A percentile compares a stretch with the other conserved stretches of the same genome.
phyloP scores from a whole-genome alignment of 2,113 vertebrate species.

The Vidua macroura region DNA sequence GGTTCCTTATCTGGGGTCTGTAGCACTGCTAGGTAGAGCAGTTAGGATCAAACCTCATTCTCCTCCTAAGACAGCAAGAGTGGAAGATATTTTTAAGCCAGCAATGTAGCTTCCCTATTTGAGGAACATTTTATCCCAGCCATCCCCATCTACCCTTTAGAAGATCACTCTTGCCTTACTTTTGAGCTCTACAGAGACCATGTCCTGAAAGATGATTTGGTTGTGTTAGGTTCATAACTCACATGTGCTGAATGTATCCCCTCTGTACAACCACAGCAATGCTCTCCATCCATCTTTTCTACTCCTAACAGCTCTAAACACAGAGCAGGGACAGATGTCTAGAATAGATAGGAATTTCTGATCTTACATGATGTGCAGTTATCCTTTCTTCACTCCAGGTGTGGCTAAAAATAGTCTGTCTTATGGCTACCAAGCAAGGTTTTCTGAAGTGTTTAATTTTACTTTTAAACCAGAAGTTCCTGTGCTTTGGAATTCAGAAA shows the following conservation, averaged over 20 bases:
- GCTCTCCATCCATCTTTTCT: not conserved
- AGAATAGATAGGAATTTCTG: not conserved
- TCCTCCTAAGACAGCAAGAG: not conserved
- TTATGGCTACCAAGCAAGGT: not conserved
- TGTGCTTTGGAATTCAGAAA: not conserved
- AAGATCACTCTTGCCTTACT: not conserved
- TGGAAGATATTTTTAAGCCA: not conserved
- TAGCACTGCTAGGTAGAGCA: not conserved
- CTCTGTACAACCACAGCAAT: fast-evolving
- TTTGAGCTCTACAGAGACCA: not conserved
- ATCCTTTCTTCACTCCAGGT: not conserved
- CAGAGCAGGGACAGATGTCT: not conserved
- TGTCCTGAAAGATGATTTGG: not conserved
- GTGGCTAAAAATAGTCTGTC: not conserved
- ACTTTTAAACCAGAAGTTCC: not conserved
- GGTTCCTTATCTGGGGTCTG: not conserved
- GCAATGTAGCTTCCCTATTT: not conserved
- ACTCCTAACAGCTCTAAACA: no score
- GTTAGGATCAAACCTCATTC: not conserved
- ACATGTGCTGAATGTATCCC: fast-evolving
- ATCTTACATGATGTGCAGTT: not conserved
- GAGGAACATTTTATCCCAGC: not conserved
- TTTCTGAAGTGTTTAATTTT: not conserved
- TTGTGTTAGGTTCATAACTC: not conserved
- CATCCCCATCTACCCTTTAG: not conserved